Conservation (phyloP, 2,113 vertebrate species). For the Cygnus atratus region DNA sequence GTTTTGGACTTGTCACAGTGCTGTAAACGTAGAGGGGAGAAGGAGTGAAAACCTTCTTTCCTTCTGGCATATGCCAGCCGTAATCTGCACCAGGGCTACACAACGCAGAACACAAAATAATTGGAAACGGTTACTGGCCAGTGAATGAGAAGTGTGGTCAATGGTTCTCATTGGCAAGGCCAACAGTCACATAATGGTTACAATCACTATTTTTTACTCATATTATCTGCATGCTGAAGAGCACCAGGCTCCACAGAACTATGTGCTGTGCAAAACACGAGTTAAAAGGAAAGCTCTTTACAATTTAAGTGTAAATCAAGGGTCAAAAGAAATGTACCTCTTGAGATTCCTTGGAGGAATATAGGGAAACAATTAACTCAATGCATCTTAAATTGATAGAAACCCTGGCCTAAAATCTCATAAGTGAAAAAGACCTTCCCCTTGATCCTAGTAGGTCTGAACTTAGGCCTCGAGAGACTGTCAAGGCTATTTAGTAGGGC, state of each 20-base stretch:
- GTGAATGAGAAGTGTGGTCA: neutral
- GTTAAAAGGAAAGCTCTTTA: neutral
- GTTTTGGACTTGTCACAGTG: constrained; percentile 90
- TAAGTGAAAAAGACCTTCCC: neutral
- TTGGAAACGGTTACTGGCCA: constrained; percentile 49
- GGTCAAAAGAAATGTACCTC: neutral
- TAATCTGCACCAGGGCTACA: constrained; percentile 72
- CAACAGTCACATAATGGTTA: neutral
- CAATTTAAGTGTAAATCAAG: neutral
- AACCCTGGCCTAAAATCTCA: neutral
- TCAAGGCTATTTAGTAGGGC: neutral
- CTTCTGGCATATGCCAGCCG: constrained; percentile 65
- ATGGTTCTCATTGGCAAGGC: neutral
- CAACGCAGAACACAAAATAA: constrained; percentile 71
- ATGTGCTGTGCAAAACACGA: neutral
- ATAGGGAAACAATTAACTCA: neutral
- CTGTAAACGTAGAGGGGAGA: constrained; percentile 78
- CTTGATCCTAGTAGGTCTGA: neutral
- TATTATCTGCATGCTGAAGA: neutral
- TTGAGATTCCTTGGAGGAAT: neutral
- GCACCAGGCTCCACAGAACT: neutral
- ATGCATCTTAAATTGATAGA: neutral
- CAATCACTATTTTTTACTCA: neutral
- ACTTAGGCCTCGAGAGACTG: neutral
- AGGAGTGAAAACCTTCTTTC: constrained; percentile 71